Evolutionary conservation across 1,140 invertebrate genomes (phyloP).

Genomic region (Zophobas atratus): DNA sequence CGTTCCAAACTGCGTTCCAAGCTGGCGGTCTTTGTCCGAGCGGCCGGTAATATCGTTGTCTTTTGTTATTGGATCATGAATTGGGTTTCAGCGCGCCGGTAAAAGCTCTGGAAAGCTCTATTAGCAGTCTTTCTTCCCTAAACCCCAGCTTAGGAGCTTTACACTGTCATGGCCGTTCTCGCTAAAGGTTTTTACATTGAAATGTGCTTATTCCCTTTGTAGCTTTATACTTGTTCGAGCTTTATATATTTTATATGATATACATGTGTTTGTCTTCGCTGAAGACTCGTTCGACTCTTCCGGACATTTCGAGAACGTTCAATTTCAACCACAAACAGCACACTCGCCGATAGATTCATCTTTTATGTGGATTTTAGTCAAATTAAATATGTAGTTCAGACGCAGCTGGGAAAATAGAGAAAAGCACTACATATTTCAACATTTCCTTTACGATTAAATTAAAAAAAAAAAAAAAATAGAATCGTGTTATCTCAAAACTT

Average conservation of each 20-base stretch:
- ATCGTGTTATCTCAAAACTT: too few species aligned
- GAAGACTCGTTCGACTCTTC: background rate
- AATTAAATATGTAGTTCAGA: too few species aligned
- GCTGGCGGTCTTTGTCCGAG: slow-evolving; percentile 65
- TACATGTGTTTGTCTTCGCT: slow-evolving; percentile 30
- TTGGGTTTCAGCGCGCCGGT: slow-evolving; percentile 67
- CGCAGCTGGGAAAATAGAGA: too few species aligned
- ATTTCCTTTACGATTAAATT: too few species aligned
- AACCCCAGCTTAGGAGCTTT: slow-evolving; percentile 67
- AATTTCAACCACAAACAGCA: slow-evolving; percentile 10
- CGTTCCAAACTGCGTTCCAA: slow-evolving; percentile 52
- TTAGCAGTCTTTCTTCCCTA: slow-evolving; percentile 69
- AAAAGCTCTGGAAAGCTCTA: slow-evolving; percentile 68
- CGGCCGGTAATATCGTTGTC: slow-evolving; percentile 69
- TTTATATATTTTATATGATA: slow-evolving; percentile 53
- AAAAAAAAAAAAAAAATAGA: too few species aligned
- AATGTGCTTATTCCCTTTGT: slow-evolving; percentile 67
- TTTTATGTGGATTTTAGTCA: too few species aligned
- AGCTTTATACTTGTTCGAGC: slow-evolving; percentile 56
- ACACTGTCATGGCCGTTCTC: slow-evolving; percentile 65
- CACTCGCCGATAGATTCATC: too few species aligned
- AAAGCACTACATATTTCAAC: too few species aligned
- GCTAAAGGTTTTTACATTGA: slow-evolving; percentile 67
- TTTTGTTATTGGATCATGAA: slow-evolving; percentile 70
- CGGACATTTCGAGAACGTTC: background rate